Conservation (phyloP, 2,888 invertebrate genomes). For the Agrilus mali region DNA sequence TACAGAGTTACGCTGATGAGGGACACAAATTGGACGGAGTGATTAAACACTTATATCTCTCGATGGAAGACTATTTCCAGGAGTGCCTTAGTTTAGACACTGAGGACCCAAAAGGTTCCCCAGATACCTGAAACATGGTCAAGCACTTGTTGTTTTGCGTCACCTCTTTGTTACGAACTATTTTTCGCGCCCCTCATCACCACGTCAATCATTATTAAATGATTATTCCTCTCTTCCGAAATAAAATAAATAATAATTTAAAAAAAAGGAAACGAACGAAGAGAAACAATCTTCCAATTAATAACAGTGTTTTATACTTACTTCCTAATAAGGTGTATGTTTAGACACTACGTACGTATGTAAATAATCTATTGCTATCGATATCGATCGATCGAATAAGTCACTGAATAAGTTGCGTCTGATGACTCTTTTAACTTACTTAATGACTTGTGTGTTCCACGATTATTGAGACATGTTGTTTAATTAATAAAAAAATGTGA, state of each 20-base stretch:
- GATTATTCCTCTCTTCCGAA: too few species aligned
- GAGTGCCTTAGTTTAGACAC: constrained; percentile 83
- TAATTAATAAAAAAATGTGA: too few species aligned
- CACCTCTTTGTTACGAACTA: constrained; percentile 12
- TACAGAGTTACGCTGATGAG: constrained; percentile 85
- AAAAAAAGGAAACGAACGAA: neutral
- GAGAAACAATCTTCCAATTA: constrained; percentile 3
- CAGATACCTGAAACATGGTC: constrained; percentile 30
- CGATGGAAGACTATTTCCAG: constrained; percentile 86
- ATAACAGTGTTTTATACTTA: too few species aligned
- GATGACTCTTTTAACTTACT: too few species aligned
- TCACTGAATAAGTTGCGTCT: too few species aligned
- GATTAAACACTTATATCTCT: constrained; percentile 80
- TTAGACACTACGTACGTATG: too few species aligned
- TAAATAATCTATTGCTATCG: too few species aligned
- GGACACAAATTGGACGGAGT: constrained; percentile 74
- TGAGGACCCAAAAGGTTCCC: constrained; percentile 54
- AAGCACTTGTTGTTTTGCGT: constrained; percentile 11
- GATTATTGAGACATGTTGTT: too few species aligned
- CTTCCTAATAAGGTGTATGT: too few species aligned
- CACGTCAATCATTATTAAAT: constrained; percentile 1
- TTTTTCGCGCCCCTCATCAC: constrained; percentile 14
- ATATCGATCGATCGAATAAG: too few species aligned
- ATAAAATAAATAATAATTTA: too few species aligned
- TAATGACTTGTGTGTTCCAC: too few species aligned